A percentile compares a stretch with the other conserved stretches of the same genome.
Conservation (phyloP, 2,888 invertebrate species). For the Oligia fasciuncula region DNA sequence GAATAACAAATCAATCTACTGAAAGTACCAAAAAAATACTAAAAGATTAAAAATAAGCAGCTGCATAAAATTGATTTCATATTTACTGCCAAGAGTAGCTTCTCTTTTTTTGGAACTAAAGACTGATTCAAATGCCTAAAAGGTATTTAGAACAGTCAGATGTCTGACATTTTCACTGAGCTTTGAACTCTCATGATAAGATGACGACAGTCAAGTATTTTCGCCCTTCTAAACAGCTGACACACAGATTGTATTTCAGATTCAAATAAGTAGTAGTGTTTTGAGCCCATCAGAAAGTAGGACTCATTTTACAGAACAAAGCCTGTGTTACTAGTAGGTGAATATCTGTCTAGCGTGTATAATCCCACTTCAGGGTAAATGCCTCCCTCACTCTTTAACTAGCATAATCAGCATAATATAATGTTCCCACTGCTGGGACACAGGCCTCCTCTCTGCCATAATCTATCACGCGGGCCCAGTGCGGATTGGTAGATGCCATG, state of each 20-base stretch:
- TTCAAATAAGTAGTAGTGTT: neutral
- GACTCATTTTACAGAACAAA: neutral
- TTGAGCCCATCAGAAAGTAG: neutral
- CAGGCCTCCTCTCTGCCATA: neutral
- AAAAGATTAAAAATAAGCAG: neutral
- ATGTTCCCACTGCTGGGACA: neutral
- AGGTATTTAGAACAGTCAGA: constrained; percentile 6
- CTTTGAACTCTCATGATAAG: constrained; percentile 10
- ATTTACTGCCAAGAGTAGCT: neutral
- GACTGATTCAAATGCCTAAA: neutral
- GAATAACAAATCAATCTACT: neutral
- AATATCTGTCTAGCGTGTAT: neutral
- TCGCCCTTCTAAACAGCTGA: constrained; percentile 1
- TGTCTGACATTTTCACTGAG: constrained; percentile 2
- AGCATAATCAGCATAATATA: neutral
- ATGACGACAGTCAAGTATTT: neutral
- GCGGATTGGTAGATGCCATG: neutral
- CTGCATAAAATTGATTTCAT: neutral
- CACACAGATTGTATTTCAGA: constrained; percentile 1
- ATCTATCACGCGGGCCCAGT: neutral
- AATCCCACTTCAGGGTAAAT: no score
- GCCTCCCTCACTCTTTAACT: neutral
- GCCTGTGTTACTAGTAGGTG: neutral
- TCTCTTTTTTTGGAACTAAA: neutral
- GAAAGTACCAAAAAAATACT: neutral